A percentile compares a stretch with the other conserved stretches of the same genome.
phyloP scores from a whole-genome alignment of 2,113 vertebrate species.

The Argyrosomus japonicus region DNA sequence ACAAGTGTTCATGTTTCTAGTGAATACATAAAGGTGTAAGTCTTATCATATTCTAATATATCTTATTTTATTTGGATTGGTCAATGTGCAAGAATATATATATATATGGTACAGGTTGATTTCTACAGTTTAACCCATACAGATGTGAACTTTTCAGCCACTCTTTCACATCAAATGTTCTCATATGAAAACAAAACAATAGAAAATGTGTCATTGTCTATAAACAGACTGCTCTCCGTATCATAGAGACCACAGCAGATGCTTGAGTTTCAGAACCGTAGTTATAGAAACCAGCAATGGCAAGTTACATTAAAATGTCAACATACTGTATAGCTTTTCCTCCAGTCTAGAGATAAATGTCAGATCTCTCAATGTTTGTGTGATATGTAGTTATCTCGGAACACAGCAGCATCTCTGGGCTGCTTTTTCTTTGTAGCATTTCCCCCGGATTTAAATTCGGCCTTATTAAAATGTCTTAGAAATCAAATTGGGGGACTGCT shows the following conservation, averaged over 20 bases:
- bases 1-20: background rate
- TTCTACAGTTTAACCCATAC: background rate
- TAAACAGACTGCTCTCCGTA: background rate
- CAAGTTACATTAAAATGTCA: constrained; percentile 25
- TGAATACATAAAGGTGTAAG: background rate
- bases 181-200: background rate
- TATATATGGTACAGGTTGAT: background rate
- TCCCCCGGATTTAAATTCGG: background rate
- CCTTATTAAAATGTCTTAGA: background rate
- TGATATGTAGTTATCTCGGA: constrained; percentile 11
- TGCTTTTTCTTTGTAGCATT: constrained; percentile 9
- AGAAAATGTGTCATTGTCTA: background rate
- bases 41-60: background rate
- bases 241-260: background rate
- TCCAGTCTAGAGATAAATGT: constrained; percentile 31
- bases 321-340: constrained; percentile 14
- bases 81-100: background rate
- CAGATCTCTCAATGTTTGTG: constrained; percentile 7
- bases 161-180: background rate
- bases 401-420: constrained; percentile 7
- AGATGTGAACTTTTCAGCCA: background rate
- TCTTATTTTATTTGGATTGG: background rate
- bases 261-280: constrained; percentile 8
- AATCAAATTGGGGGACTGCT: constrained; percentile 4
- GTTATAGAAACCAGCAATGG: background rate